phyloP scores from a whole-genome alignment of 2,113 vertebrate species.

The Petrocephalus zakoni region DNA sequence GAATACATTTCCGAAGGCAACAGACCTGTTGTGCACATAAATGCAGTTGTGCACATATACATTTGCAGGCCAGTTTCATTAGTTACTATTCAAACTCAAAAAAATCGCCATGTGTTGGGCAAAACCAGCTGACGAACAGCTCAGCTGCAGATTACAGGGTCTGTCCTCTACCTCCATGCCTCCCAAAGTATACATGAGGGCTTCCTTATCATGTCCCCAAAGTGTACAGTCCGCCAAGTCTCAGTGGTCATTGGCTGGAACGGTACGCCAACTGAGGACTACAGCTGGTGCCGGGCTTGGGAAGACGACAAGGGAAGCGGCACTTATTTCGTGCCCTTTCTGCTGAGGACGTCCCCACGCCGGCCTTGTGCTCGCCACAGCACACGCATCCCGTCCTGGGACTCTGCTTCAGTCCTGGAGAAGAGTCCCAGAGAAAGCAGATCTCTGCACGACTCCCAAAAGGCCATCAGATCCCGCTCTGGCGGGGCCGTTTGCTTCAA shows the following conservation, averaged over 20 bases:
- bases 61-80: not conserved
- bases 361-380: slow-evolving; percentile 36
- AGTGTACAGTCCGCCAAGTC: not conserved
- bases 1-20: not conserved
- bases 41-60: not conserved
- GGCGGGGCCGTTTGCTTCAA: slow-evolving; percentile 55
- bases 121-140: not conserved
- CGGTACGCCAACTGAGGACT: not conserved
- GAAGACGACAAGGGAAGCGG: slow-evolving; percentile 41
- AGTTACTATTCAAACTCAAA: slow-evolving; percentile 10
- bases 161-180: not conserved
- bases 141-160: not conserved
- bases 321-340: slow-evolving; percentile 35
- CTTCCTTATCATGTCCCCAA: not conserved
- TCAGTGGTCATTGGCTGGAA: not conserved
- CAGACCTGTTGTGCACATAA: not conserved
- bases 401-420: slow-evolving; percentile 45
- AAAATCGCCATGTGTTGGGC: not conserved
- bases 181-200: not conserved
- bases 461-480: slow-evolving; percentile 30
- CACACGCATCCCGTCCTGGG: slow-evolving; percentile 31
- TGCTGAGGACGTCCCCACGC: slow-evolving; percentile 18
- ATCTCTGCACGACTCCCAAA: slow-evolving; percentile 7
- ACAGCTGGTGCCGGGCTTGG: slow-evolving; percentile 16
- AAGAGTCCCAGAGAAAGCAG: slow-evolving; percentile 54